Conservation (phyloP, 2,113 vertebrate species). For the Crotalus horridus region DNA sequence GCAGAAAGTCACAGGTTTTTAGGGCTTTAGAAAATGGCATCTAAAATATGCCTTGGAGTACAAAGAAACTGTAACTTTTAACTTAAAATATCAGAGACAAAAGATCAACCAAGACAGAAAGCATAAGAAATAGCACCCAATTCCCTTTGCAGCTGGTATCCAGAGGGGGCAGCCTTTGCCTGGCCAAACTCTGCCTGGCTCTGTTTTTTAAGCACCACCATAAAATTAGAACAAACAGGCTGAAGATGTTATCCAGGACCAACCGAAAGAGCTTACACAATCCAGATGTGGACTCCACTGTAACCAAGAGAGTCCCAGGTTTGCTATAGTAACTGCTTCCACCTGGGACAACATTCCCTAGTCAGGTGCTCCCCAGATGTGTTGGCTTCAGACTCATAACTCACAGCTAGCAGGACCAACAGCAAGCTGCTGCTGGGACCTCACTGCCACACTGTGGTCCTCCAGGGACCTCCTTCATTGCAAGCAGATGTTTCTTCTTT, state of each 20-base stretch:
- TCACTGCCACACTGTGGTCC: background rate
- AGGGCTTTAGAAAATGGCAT: constrained; percentile 59
- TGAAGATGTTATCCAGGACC: background rate
- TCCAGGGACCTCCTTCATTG: background rate
- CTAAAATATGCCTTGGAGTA: constrained; percentile 59
- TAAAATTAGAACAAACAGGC: constrained; percentile 43
- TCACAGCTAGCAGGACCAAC: background rate
- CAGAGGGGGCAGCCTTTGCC: constrained; percentile 33
- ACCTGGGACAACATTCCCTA: background rate
- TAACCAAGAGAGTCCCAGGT: background rate
- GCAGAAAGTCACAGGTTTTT: constrained; percentile 73
- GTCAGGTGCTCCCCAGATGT: background rate
- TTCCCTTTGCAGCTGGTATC: constrained; percentile 42
- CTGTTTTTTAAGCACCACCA: constrained; percentile 42
- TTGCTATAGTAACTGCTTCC: background rate
- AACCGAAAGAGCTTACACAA: background rate
- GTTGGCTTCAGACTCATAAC: background rate
- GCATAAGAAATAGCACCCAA: constrained; percentile 62
- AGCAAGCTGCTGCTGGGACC: background rate
- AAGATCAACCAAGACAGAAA: constrained; percentile 58
- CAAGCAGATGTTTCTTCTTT: background rate
- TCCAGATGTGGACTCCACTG: background rate
- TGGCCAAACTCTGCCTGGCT: constrained; percentile 42
- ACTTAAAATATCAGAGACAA: constrained; percentile 67
- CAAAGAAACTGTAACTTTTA: constrained; percentile 52